Percentiles rank a stretch among this genome's conserved stretches.
phyloP scores from a whole-genome alignment of 2,113 vertebrate species.

The Nasalis larvatus region DNA sequence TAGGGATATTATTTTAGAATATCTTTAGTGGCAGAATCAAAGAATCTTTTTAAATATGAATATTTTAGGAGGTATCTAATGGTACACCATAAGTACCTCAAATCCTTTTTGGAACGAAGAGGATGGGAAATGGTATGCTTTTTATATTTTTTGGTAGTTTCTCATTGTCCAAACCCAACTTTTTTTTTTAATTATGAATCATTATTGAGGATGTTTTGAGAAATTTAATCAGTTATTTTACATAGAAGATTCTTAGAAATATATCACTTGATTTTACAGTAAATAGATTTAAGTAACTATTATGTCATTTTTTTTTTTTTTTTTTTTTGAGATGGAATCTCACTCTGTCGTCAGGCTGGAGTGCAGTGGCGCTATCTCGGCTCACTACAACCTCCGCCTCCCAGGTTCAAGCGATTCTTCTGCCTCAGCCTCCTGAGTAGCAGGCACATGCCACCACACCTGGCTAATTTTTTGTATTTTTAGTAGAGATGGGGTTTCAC shows the following conservation, averaged over 20 bases:
- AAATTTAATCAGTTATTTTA: background rate
- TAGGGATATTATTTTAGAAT: background rate
- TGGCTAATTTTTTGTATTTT: too few species aligned
- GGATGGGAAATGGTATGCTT: background rate
- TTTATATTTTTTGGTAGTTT: too few species aligned
- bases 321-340: too few species aligned
- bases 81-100: background rate
- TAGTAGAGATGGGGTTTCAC: too few species aligned
- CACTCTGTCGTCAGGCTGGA: too few species aligned
- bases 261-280: background rate
- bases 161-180: background rate
- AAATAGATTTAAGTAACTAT: background rate
- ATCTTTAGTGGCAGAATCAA: background rate
- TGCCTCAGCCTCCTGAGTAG: too few species aligned
- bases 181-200: background rate
- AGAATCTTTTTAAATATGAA: background rate
- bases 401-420: too few species aligned
- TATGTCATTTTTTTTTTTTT: background rate
- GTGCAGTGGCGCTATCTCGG: too few species aligned
- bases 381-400: too few species aligned
- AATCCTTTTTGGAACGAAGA: background rate
- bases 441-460: too few species aligned
- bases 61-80: background rate
- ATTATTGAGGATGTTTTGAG: background rate
- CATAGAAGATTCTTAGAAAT: background rate